phyloP scores from a whole-genome alignment of 2,888 invertebrate genomes.

The Xestia sexstrigata region DNA sequence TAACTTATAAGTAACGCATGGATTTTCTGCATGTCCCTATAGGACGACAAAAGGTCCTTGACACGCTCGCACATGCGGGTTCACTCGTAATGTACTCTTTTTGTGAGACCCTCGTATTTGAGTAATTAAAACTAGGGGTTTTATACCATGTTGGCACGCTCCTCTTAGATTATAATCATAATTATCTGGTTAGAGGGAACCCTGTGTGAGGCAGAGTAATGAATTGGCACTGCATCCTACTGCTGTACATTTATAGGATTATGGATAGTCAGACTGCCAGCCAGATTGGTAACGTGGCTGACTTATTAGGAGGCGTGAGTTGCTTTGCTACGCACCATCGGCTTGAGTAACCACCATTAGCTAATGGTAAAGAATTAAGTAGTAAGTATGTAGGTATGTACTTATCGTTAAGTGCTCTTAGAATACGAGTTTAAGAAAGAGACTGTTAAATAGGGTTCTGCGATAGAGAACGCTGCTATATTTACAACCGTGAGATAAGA shows the following conservation, averaged over 20 bases:
- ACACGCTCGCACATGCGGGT: slow-evolving; percentile 1
- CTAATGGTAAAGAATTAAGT: neutral
- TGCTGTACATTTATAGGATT: neutral
- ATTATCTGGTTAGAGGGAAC: slow-evolving; percentile 3
- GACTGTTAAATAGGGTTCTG: neutral
- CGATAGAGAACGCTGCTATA: neutral
- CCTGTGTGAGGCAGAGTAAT: neutral
- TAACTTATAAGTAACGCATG: neutral
- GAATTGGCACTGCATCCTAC: neutral
- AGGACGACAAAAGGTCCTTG: slow-evolving; percentile 2
- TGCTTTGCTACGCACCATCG: neutral
- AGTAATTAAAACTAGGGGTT: slow-evolving; percentile 40
- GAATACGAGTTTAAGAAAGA: neutral
- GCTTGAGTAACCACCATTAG: no score
- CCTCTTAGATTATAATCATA: slow-evolving; percentile 16
- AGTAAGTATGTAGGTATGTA: no score
- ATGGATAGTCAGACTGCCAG: neutral
- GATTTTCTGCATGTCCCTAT: neutral
- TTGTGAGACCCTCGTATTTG: slow-evolving; percentile 16
- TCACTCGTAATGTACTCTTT: slow-evolving; percentile 15
- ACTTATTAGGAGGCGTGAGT: neutral
- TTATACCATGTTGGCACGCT: neutral
- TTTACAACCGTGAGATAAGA: neutral
- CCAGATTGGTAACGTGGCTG: neutral
- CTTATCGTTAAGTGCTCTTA: neutral